Percentiles rank a stretch among this genome's conserved stretches.
Evolutionary conservation across 1,140 invertebrate genomes (phyloP).

Genomic region (Neodiprion virginianus): DNA sequence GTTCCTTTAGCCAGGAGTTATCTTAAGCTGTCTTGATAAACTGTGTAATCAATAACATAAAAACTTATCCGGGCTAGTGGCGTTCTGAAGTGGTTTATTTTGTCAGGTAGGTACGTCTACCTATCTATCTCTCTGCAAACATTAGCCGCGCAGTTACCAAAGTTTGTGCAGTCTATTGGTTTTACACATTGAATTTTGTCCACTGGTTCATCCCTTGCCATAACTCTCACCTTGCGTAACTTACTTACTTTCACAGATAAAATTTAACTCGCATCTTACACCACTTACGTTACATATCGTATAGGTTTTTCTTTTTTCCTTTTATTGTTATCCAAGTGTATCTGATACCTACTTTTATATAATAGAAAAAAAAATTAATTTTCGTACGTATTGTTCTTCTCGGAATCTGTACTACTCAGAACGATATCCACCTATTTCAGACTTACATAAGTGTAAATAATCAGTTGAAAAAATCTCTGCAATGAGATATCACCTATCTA

Average conservation of each 20-base stretch:
- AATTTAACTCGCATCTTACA: background rate
- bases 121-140: conserved; percentile 53
- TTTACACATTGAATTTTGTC: background rate
- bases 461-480: too few relatives aligned
- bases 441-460: too few relatives aligned
- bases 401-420: too few relatives aligned
- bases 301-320: background rate
- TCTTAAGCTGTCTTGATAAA: conserved; percentile 38
- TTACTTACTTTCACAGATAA: conserved; percentile 1
- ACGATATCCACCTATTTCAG: too few relatives aligned
- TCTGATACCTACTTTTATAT: too few relatives aligned
- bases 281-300: background rate
- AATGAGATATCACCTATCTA: too few relatives aligned
- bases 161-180: conserved; percentile 34
- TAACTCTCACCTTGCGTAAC: background rate
- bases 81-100: conserved; percentile 59
- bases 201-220: background rate
- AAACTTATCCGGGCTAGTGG: conserved; percentile 47
- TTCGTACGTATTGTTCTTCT: too few relatives aligned
- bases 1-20: conserved; percentile 2
- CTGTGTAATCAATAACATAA: conserved; percentile 45
- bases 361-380: too few relatives aligned
- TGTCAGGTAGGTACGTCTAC: conserved; percentile 51
- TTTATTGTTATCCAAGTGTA: background rate
- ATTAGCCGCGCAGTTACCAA: conserved; percentile 49